Percentiles rank a stretch among this genome's conserved stretches.
phyloP scores from a whole-genome alignment of 2,888 invertebrate species.

The Pachymerium ferrugineum region DNA sequence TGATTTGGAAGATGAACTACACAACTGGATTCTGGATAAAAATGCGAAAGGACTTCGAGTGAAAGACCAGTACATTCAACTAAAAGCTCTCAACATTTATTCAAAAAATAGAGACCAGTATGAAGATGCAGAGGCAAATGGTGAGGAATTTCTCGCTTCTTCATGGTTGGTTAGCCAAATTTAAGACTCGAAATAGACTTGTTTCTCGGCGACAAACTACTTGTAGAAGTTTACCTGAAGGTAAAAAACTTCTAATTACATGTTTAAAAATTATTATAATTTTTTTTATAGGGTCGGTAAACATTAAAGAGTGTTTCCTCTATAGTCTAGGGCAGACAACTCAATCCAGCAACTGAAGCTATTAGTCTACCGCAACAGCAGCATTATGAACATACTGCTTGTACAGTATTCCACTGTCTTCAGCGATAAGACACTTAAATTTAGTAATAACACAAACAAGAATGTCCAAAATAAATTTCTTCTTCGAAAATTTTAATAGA shows the following conservation, averaged over 20 bases:
- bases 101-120: background rate
- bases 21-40: background rate
- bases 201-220: background rate
- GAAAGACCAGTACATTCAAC: background rate
- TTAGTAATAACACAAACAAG: too few species aligned
- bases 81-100: background rate
- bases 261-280: background rate
- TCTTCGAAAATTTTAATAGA: too few species aligned
- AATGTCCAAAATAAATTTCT: too few species aligned
- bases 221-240: background rate
- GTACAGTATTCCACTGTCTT: too few species aligned
- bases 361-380: too few species aligned
- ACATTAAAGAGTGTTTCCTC: too few species aligned
- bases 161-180: background rate
- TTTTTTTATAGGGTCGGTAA: too few species aligned
- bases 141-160: background rate
- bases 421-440: too few species aligned
- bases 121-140: background rate
- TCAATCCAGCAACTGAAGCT: too few species aligned
- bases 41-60: background rate
- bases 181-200: background rate
- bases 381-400: too few species aligned
- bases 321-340: too few species aligned
- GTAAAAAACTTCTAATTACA: background rate
- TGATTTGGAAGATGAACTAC: background rate